phyloP scores from a whole-genome alignment of 2,113 vertebrate genomes.

The Beaufortia kweichowensis region DNA sequence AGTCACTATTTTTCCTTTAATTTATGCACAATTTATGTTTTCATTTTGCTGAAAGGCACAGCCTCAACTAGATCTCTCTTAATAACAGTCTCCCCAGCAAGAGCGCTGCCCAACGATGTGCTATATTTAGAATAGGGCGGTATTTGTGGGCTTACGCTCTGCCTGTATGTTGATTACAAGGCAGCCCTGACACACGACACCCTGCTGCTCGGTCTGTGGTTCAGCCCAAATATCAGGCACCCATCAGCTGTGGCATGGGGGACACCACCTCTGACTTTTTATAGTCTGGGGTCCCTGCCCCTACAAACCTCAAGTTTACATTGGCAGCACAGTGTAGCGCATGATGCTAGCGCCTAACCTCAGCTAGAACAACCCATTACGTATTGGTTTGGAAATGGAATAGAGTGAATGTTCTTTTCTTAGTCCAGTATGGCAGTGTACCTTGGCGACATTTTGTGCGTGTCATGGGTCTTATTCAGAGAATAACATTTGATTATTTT shows the following conservation, averaged over 20 bases:
- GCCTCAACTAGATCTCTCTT: slow-evolving; percentile 37
- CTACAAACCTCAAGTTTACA: slow-evolving; percentile 56
- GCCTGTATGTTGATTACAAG: slow-evolving; percentile 60
- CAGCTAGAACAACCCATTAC: slow-evolving; percentile 47
- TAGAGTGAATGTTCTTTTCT: slow-evolving; percentile 35
- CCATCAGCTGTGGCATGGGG: slow-evolving; percentile 43
- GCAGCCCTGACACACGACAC: slow-evolving; percentile 56
- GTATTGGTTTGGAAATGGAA: slow-evolving; percentile 49
- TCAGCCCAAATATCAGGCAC: slow-evolving; percentile 37
- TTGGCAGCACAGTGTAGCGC: slow-evolving; percentile 44
- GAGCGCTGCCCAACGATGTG: slow-evolving; percentile 20
- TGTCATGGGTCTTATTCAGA: background rate
- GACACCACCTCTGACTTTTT: slow-evolving; percentile 55
- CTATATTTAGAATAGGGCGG: slow-evolving; percentile 52
- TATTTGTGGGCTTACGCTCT: slow-evolving; percentile 53
- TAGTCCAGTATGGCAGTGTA: background rate
- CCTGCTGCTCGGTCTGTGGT: slow-evolving; percentile 50
- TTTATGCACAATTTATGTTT: slow-evolving; percentile 27
- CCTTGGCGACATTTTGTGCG: background rate
- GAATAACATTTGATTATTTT: background rate
- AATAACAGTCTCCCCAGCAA: slow-evolving; percentile 49
- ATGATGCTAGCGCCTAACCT: slow-evolving; percentile 45
- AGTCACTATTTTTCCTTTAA: slow-evolving; percentile 5
- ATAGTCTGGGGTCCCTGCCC: slow-evolving; percentile 59
- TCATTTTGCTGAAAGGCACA: slow-evolving; percentile 32